Evolutionary conservation across 2,888 invertebrate genomes (phyloP).

Genomic region (Epistrophe eligans): DNA sequence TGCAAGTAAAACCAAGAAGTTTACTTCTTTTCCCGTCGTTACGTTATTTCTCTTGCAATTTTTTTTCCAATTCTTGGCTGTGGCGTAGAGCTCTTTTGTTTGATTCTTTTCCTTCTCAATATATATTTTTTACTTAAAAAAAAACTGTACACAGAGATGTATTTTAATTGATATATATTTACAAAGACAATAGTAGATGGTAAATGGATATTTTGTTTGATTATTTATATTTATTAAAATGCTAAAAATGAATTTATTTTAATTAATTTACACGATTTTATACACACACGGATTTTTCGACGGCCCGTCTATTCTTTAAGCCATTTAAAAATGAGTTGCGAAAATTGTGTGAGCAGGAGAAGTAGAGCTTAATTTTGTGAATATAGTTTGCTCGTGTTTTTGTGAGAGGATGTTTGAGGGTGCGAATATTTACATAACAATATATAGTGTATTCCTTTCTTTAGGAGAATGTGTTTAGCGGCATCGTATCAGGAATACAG

Average conservation of each 20-base stretch:
- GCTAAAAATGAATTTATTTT: conserved; percentile 76
- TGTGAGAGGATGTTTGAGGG: conserved; percentile 24
- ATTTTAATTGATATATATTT: conserved; percentile 68
- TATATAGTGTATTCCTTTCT: conserved; percentile 34
- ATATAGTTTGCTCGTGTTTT: conserved; percentile 23
- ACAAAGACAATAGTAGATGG: conserved; percentile 61
- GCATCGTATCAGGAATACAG: neutral
- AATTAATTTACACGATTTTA: conserved; percentile 75
- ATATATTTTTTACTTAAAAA: conserved; percentile 50
- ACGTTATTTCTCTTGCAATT: conserved; percentile 33
- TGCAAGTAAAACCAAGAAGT: conserved; percentile 6
- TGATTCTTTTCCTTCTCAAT: conserved; percentile 52
- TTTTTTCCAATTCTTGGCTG: conserved; percentile 40
- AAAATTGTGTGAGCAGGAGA: conserved; percentile 68
- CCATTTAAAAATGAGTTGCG: conserved; percentile 76
- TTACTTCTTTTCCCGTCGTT: conserved; percentile 4
- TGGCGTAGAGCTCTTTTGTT: conserved; percentile 69
- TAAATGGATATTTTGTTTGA: conserved; percentile 72
- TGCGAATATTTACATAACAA: neutral
- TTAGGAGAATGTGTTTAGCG: conserved; percentile 38
- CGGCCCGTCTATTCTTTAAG: conserved; percentile 76
- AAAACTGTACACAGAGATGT: conserved; percentile 71
- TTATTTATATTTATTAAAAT: conserved; percentile 74
- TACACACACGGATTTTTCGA: conserved; percentile 76
- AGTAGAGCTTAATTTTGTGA: conserved; percentile 42